Percentiles rank a stretch among this genome's conserved stretches.
Conservation (phyloP, 2,888 invertebrate species). For the Halictus ligatus region DNA sequence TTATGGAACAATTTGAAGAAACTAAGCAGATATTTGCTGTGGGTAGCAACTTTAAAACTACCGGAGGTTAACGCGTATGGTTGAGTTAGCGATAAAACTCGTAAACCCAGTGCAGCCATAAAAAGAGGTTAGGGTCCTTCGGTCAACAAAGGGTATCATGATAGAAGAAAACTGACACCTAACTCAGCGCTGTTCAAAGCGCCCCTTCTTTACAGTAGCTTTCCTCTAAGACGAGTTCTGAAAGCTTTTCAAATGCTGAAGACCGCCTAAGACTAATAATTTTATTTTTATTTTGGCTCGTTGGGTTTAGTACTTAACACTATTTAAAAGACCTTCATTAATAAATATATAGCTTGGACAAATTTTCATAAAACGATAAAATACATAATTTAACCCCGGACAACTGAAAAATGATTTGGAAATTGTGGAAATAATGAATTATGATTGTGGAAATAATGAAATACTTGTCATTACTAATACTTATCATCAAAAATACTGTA, state of each 20-base stretch:
- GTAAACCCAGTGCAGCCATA: conserved; percentile 7
- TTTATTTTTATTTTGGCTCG: neutral
- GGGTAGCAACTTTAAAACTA: neutral
- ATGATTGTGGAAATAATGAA: no score
- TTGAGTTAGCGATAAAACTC: neutral
- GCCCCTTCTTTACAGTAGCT: neutral
- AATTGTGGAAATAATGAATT: no score
- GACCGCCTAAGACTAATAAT: neutral
- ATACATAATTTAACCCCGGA: no score
- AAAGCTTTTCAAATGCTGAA: neutral
- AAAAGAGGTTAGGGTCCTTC: conserved; percentile 12
- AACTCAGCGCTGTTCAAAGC: neutral
- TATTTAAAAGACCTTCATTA: neutral
- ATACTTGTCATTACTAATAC: no score
- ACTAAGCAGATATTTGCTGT: neutral
- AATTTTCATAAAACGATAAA: no score
- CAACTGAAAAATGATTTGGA: no score
- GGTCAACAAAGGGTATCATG: conserved; percentile 16
- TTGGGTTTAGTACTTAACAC: neutral
- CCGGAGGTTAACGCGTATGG: neutral
- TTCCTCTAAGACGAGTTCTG: neutral
- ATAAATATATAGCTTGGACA: neutral
- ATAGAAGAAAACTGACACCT: conserved; percentile 10
- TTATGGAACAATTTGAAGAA: neutral
- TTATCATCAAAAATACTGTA: neutral